Evolutionary conservation across 2,888 invertebrate species (phyloP), one percentile per base, ranked within the genome.

Genomic region (Mythimna vitellina): DNA sequence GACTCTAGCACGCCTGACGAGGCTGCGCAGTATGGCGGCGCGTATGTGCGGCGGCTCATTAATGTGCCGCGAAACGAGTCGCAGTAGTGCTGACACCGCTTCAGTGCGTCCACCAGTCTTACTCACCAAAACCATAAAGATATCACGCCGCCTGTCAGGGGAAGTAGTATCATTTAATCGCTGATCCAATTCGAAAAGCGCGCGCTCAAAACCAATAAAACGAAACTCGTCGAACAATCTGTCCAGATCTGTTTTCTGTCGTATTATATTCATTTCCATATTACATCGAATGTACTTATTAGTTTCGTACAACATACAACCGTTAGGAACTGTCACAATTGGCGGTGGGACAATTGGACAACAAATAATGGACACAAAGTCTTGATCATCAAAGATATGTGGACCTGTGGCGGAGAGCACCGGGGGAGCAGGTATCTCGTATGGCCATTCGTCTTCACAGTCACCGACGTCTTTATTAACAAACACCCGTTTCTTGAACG

Each of bases 71-170:
- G 84, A 76, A 14, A 89, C 81, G 2, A 94, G 82, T 49, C 88
- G 84, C 54, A 94, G 66, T 29, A 94, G 74, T 32, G 87, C 82
- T 22, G 88, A 85, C 3, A 93, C 81, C 60, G 88, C 85, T 7
- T 90, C 89, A 6, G 80, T 78, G 32, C 89, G 86, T 0, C 92
- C 92, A 5, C 93, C 94, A 53, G 87, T 92, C 76, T 94, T 95
- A 75, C 94, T 94, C 0, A 94, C 90, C 51, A 95, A 87, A 4
- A 94, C 94, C 3, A 94, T 81, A 69, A 94, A 86, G 81, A 95
- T 93, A 69, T 88, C 91, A 58, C 92, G 89, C n/a, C 94, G 86
- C 25, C 90, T 91, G 64, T 93, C 88, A 0, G 87, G 72, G 1
- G 89, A 88, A 67, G 89, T 89, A 67, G 91, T 91, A 0, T 88